These are phyloP conservation scores for Thera britannica DNA, from an alignment of 2,888 invertebrate genomes.

Conservation along the genomic window DNA sequence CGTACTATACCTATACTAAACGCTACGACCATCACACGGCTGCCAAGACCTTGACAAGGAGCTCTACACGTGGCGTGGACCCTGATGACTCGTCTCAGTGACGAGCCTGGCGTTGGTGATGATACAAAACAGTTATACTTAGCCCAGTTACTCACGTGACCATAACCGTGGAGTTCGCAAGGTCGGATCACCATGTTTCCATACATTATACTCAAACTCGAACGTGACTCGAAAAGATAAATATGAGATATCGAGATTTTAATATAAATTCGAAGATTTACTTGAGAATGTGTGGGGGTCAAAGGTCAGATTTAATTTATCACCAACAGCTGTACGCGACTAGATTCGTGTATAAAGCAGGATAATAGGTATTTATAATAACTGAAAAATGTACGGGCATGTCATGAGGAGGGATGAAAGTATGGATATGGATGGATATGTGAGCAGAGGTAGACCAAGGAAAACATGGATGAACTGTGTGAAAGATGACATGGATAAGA, in stretches of 20 bases:
- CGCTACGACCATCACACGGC: not conserved
- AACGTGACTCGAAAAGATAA: slow-evolving; percentile 36
- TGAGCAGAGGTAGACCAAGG: too few species aligned
- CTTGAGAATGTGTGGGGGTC: slow-evolving; percentile 9
- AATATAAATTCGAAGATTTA: slow-evolving; percentile 14
- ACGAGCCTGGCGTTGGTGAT: slow-evolving; percentile 19
- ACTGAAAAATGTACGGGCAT: not conserved
- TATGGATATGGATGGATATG: too few species aligned
- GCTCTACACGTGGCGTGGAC: slow-evolving; percentile 16
- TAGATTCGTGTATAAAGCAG: slow-evolving; percentile 4
- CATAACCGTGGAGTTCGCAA: slow-evolving; percentile 33
- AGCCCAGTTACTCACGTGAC: slow-evolving; percentile 35
- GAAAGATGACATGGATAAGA: too few species aligned
- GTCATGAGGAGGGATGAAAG: too few species aligned
- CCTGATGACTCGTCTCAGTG: slow-evolving; percentile 21
- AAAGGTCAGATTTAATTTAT: slow-evolving; percentile 24
- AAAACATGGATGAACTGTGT: too few species aligned
- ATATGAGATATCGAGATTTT: slow-evolving; percentile 9
- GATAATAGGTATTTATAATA: slow-evolving; percentile 5
- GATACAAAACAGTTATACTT: slow-evolving; percentile 26
- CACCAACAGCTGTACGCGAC: slow-evolving; percentile 1
- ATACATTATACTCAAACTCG: slow-evolving; percentile 30
- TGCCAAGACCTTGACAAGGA: not conserved
- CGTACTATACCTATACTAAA: not conserved
- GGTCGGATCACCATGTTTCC: slow-evolving; percentile 30